These are phyloP conservation scores for Tenualosa ilisha DNA, from an alignment of 2,797 vertebrate species.

Conservation along the genomic window DNA sequence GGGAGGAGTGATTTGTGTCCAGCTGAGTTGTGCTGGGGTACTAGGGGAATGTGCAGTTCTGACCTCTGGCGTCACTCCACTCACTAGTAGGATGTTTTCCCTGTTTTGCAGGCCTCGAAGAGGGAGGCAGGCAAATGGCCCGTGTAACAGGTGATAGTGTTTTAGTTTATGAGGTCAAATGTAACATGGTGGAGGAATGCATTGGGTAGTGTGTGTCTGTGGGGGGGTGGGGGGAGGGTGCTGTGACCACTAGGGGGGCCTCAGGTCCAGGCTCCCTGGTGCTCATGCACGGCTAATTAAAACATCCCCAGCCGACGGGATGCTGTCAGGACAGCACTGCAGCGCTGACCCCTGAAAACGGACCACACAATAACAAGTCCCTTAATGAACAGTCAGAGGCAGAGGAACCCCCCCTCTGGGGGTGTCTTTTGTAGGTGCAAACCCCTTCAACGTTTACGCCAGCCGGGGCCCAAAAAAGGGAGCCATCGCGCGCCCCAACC, in stretches of 20 bases:
- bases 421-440: background rate
- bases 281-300: constrained; percentile 60
- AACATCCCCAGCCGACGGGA: constrained; percentile 60
- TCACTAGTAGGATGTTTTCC: background rate
- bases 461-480: constrained; percentile 1
- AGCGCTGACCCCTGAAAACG: constrained; percentile 51
- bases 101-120: background rate
- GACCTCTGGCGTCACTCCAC: background rate
- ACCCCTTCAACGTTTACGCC: background rate
- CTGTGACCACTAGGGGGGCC: background rate
- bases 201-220: background rate
- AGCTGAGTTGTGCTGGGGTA: background rate
- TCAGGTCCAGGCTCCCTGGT: background rate
- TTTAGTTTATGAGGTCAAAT: constrained; percentile 13
- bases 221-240: background rate
- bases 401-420: background rate
- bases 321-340: constrained; percentile 50
- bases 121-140: constrained; percentile 26
- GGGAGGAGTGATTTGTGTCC: background rate
- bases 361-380: constrained; percentile 41
- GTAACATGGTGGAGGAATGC: constrained; percentile 17
- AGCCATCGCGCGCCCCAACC: background rate
- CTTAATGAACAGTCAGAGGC: constrained; percentile 55
- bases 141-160: constrained; percentile 30
- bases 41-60: background rate